Base-by-base conservation (phyloP, 1,140 invertebrate species). In the Melitaea cinxia region DNA sequence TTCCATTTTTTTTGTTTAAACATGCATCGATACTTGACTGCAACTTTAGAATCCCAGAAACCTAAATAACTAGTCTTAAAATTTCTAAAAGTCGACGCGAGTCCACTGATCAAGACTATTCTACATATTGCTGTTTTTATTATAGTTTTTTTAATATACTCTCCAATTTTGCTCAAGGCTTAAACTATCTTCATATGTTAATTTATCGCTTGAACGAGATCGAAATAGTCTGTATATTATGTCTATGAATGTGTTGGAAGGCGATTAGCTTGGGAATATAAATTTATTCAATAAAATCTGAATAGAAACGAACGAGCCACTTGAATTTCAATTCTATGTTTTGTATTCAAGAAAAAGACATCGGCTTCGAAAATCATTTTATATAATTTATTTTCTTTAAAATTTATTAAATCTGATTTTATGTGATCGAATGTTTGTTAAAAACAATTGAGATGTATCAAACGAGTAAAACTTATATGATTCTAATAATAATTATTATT, bases 231-330 rank as follows among this genome's bases (percentile, higher is more conserved):
- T 47, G 23, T 47, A 12, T 12, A n/a, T n/a, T n/a, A 47, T 47
- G n/a, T 47, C 42, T 47, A 47, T 47, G 42, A 47, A 47, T 47
- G 12, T 47, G 42, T 47, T 23, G 12, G 42, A 47, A 47, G 42
- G 23, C 42, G 42, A 47, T 47, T 47, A 47, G 19, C 42, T 47
- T 23, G 42, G 42, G 42, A 47, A 23, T 47, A 47, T 21, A 47
- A 47, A 47, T 47, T 17, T 47, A 47, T 47, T 47, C 42, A 47
- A 47, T 47, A 47, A 47, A 47, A 23, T 47, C 19, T 47, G 42
- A 47, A 47, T 21, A 17, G 42, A 47, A 47, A 23, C 23, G 42
- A 47, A 47, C 23, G 19, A 47, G 42, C 42, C 42, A 47, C 42
- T 47, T 47, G 42, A 47, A 47, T 47, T 47, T 19, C 42, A 47